A percentile compares a stretch with the other conserved stretches of the same genome.
Evolutionary conservation across 2,797 vertebrate genomes (phyloP).

Genomic region (Chrosomus eos): DNA sequence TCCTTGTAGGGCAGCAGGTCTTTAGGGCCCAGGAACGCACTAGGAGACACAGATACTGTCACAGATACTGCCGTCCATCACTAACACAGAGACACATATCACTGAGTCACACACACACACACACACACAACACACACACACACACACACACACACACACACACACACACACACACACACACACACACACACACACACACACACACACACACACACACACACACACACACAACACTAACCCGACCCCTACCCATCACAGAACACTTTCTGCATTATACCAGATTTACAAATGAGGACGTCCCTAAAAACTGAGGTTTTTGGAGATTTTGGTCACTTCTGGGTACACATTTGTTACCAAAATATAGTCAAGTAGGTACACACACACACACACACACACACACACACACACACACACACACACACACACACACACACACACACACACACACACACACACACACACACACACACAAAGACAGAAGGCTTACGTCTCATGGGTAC

Average conservation of each 20-base stretch:
- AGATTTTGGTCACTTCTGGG: not conserved
- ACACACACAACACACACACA: not conserved
- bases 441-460: not conserved
- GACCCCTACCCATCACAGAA: too few relatives aligned
- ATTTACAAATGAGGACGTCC: not conserved
- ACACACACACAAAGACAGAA: constrained; percentile 38
- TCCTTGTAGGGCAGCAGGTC: constrained; percentile 97
- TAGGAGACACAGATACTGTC: constrained; percentile 56
- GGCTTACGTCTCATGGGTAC: constrained; percentile 96
- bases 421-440: constrained; percentile 44
- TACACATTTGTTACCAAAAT: not conserved
- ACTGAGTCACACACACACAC: not conserved
- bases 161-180: not conserved
- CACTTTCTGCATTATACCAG: too few relatives aligned
- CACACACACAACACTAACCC: not conserved
- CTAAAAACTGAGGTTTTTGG: too few relatives aligned
- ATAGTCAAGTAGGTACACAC: not conserved
- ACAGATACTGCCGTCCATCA: not conserved
- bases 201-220: not conserved
- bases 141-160: not conserved
- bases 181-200: not conserved
- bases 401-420: constrained; percentile 37
- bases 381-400: constrained; percentile 15
- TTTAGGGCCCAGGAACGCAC: constrained; percentile 94
- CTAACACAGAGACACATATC: not conserved